Base-by-base conservation (phyloP, 2,113 vertebrate genomes). In the Nycticryphes semicollaris region DNA sequence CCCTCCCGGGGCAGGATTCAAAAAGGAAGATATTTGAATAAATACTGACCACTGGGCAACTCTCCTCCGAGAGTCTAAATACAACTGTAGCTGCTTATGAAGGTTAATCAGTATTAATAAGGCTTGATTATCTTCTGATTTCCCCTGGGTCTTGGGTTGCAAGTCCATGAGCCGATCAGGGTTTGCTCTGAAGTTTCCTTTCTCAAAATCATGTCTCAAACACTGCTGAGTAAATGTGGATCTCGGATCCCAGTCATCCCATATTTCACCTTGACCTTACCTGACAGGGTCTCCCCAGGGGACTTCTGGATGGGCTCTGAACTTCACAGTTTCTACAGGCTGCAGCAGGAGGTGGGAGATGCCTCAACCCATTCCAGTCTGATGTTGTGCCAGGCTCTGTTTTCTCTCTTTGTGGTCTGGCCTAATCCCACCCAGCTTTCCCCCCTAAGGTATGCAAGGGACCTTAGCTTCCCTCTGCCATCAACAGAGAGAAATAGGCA, bases 1-100 rank as follows among this genome's bases (percentile, higher is more conserved):
- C 5, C 4, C 20, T 50, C 59, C 31, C 0, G 0, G 5, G 12
- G 25, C 14, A 75, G 9, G 33, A 80, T 47, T 31, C 6, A 21
- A 33, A 68, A 50, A 84, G 7, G 4, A 80, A 28, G 4, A 25
- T 48, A 15, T 69, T 54, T 18, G 27, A 66, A 72, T 12, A 31
- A 53, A 67, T 6, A 22, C 22, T 51, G 64, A 59, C n/a, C 73
- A 25, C 57, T 9, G n/a, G n/a, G 24, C 27, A 47, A 47, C 22
- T 68, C 45, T 17, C 7, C 12, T 54, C 28, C 2, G 0, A 85
- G 33, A 89, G 70, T 20, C 72, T 47, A 41, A 57, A 84, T 20
- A 47, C 47, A 78, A 13, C 74, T 22, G n/a, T 25, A 91, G 76
- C 50, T 77, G 28, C 41, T 87, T 4, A 15, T 21, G 51, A 84